phyloP scores from a whole-genome alignment of 2,888 invertebrate genomes.

The Sycophila texana region DNA sequence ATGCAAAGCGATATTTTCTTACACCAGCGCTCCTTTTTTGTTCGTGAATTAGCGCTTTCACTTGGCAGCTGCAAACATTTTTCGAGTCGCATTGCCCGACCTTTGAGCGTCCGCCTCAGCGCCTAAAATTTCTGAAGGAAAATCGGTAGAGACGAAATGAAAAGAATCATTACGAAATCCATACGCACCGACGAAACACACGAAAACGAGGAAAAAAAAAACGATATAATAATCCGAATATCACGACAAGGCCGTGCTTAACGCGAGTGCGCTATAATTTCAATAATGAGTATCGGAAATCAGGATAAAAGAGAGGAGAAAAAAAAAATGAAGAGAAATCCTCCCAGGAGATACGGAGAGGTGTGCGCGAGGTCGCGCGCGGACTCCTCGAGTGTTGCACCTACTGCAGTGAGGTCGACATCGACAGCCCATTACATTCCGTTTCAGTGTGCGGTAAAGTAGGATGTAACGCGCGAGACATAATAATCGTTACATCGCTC shows the following conservation, averaged over 20 bases:
- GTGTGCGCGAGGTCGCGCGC: neutral
- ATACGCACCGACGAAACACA: no score
- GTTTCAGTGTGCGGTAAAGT: conserved; percentile 34
- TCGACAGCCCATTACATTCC: conserved; percentile 36
- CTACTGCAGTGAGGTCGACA: neutral
- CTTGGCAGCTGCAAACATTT: neutral
- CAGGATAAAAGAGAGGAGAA: neutral
- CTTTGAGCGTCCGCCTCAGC: no score
- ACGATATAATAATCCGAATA: neutral
- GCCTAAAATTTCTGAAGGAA: no score
- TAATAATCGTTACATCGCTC: conserved; percentile 44
- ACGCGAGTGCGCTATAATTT: conserved; percentile 20
- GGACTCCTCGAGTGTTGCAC: neutral
- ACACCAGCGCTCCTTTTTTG: neutral
- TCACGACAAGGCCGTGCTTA: neutral
- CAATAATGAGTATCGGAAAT: conserved; percentile 25
- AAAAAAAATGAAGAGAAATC: conserved; percentile 11
- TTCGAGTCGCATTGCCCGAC: no score
- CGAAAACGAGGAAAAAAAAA: no score
- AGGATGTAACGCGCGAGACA: conserved; percentile 50
- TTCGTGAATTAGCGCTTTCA: neutral
- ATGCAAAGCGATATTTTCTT: neutral
- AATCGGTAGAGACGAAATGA: no score
- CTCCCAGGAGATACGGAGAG: conserved; percentile 13
- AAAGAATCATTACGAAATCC: no score